These are phyloP conservation scores for Characodon lateralis DNA, from an alignment of 2,797 vertebrate genomes.

Conservation along the genomic window DNA sequence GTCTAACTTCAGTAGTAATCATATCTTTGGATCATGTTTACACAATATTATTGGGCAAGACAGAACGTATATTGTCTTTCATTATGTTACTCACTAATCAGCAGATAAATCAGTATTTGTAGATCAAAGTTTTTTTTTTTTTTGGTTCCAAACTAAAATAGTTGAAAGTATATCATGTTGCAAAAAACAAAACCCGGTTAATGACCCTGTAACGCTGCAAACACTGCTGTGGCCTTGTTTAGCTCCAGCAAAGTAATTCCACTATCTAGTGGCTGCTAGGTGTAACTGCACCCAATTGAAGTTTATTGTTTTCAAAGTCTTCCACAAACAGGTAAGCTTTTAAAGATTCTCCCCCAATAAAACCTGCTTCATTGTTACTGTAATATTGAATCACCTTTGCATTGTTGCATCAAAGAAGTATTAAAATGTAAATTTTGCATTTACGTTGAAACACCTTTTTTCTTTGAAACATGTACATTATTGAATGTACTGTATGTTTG, in stretches of 20 bases:
- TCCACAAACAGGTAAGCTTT: neutral
- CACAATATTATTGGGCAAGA: neutral
- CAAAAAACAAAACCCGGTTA: neutral
- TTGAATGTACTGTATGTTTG: neutral
- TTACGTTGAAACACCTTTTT: constrained; percentile 14
- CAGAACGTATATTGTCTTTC: neutral
- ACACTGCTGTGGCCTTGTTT: neutral
- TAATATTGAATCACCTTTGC: neutral
- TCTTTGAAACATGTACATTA: constrained; percentile 18
- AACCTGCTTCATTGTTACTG: neutral
- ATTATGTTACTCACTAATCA: neutral
- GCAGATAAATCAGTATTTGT: neutral
- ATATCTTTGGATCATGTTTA: neutral
- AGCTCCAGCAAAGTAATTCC: neutral
- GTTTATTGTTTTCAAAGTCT: neutral
- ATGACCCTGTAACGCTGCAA: neutral
- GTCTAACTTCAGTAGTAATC: neutral
- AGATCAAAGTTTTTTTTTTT: neutral
- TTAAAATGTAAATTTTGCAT: neutral
- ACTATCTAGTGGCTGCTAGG: constrained; percentile 35
- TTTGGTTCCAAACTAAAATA: neutral
- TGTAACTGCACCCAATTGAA: neutral
- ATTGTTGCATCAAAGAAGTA: neutral
- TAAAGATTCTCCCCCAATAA: neutral
- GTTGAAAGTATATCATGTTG: neutral